Base-by-base conservation (phyloP, 2,113 vertebrate species). In the Ctenomys sociabilis region DNA sequence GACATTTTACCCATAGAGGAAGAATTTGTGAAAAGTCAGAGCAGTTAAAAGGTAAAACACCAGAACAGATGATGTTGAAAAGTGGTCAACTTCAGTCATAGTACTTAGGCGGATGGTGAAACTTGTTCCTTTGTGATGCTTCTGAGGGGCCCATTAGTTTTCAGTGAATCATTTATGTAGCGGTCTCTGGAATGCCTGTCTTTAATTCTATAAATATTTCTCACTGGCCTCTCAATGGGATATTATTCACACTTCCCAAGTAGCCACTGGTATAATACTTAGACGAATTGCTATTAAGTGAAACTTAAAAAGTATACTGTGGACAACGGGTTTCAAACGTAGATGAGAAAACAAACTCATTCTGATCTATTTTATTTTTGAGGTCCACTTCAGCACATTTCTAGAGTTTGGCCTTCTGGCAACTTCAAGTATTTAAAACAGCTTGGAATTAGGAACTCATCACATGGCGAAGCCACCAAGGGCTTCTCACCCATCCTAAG, bases 241-340 rank as follows among this genome's bases (percentile, higher is more conserved):
- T 57, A 82, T 32, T 17, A 32, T 91, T 85, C 82, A 93, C 16
- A 63, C 17, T 68, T n/a, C 81, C 16, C 22, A 90, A 82, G 52
- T 7, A 93, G 40, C 10, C 68, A 82, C 30, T 32, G 30, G 40
- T 75, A 70, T 24, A 54, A 82, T 1, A 73, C 32, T 19, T 40
- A 93, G 70, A 87, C 30, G 6, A 54, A 93, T 32, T 92, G 59
- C 35, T 49, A 73, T 54, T 26, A 92, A 88, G 37, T 68, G 16
- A 57, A 93, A 84, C 77, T 66, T 24, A 77, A 64, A 80, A 93
- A 59, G 13, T 85, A 35, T 40, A 52, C 37, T 88, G 72, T 59
- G 49, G 37, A 81, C 45, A 91, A 90, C 73, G 30, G 28, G 21
- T 95, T 95, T 88, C 78, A 85, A 95, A 80, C n/a, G 72, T 7